Evolutionary conservation across 2,797 vertebrate species (phyloP).

Genomic region (Danio kyathit): DNA sequence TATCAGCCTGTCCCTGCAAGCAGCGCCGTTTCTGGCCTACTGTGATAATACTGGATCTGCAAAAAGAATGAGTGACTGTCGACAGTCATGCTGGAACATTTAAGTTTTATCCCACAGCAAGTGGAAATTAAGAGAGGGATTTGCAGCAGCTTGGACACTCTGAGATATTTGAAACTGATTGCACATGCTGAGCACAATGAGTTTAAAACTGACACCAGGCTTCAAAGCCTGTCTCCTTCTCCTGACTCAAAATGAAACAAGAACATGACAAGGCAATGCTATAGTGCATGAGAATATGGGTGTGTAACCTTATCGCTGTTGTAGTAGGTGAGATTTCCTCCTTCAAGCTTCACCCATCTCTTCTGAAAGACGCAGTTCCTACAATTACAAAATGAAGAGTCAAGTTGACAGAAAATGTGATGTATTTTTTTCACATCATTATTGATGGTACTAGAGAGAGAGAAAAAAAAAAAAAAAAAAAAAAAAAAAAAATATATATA

Average conservation of each 20-base stretch:
- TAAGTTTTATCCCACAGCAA: conserved; percentile 5
- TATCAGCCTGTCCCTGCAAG: not conserved
- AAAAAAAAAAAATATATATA: too few species aligned
- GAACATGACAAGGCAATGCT: not conserved
- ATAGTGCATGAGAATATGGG: not conserved
- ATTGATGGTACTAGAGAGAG: not conserved
- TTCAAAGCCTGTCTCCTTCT: not conserved
- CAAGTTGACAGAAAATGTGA: not conserved
- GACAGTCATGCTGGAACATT: not conserved
- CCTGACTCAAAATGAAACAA: not conserved
- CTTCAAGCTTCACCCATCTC: conserved; percentile 93
- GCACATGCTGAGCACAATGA: not conserved
- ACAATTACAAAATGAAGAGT: conserved; percentile 61
- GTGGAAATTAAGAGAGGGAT: conserved; percentile 20
- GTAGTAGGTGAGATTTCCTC: conserved; percentile 91
- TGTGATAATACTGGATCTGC: conserved; percentile 13
- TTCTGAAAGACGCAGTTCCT: conserved; percentile 93
- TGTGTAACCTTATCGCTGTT: conserved; percentile 91
- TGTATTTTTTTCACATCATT: not conserved
- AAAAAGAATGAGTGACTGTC: conserved; percentile 27
- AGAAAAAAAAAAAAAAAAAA: too few species aligned
- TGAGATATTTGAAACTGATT: conserved; percentile 16
- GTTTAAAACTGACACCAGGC: not conserved
- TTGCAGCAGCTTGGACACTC: conserved; percentile 1
- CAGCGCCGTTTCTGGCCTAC: not conserved